phyloP scores from a whole-genome alignment of 2,888 invertebrate species.

The Tineola bisselliella region DNA sequence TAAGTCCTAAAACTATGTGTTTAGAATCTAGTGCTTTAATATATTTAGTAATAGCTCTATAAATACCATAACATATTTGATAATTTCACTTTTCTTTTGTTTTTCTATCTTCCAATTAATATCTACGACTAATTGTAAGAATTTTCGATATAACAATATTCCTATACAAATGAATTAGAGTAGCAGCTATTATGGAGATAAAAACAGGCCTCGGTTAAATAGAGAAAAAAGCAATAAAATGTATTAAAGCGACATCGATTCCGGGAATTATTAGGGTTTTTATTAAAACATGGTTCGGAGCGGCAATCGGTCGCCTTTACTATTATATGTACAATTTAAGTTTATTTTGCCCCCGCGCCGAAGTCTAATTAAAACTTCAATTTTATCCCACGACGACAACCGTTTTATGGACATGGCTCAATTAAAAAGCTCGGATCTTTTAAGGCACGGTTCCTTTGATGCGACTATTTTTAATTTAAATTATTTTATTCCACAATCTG shows the following conservation, averaged over 20 bases:
- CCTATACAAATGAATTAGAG: too few relatives aligned
- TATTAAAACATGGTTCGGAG: background rate
- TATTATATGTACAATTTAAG: slow-evolving; percentile 8
- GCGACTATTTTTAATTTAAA: background rate
- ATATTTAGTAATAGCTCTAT: too few relatives aligned
- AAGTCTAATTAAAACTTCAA: slow-evolving; percentile 14
- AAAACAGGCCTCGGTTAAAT: too few relatives aligned
- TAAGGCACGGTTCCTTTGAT: background rate
- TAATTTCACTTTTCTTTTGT: too few relatives aligned
- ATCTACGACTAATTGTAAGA: too few relatives aligned
- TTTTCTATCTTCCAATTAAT: too few relatives aligned
- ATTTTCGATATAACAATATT: too few relatives aligned
- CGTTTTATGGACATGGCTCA: slow-evolving; percentile 15
- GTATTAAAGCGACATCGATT: slow-evolving; percentile 5
- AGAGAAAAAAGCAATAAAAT: background rate
- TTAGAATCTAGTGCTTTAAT: too few relatives aligned
- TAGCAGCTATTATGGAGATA: too few relatives aligned
- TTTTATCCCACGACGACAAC: slow-evolving; percentile 15
- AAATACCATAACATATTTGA: too few relatives aligned
- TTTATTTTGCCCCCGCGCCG: slow-evolving; percentile 9
- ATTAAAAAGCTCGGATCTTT: slow-evolving; percentile 8
- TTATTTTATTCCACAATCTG: too few relatives aligned
- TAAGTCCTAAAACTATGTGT: too few relatives aligned
- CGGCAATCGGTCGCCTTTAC: slow-evolving; percentile 9
- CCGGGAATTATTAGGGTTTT: slow-evolving; percentile 4